Base-by-base conservation (phyloP, 2,888 invertebrate species). In the Temnothorax rugatulus region DNA sequence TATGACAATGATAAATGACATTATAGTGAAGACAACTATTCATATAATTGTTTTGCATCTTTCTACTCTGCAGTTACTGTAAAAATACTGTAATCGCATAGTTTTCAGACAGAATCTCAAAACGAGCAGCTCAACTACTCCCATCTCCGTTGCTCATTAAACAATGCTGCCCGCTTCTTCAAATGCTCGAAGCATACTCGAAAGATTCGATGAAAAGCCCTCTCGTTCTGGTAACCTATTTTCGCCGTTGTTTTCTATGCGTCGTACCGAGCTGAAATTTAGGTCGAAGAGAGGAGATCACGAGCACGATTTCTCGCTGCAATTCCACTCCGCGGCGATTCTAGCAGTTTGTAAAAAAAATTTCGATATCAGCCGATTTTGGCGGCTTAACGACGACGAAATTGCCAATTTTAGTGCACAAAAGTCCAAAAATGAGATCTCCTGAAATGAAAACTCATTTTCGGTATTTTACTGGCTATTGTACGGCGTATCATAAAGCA, bases 141-240 rank as follows among this genome's bases (percentile, higher is more conserved):
- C 44, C 68, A 29, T 64, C 71, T 75, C 21, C 74, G 63, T 34
- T 66, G 76, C 83, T 87, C 83, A 87, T 88, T 88, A 86, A 69
- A 82, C 84, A 87, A 89, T 89, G 84, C 84, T 79, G 83, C 82
- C 69, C 85, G 63, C 74, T 87, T 88, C 69, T 73, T 81, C 77
- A 52, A 64, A 81, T 61, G 73, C 84, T 83, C 47, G 84, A 76
- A 89, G 83, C 83, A 57, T 83, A 47, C 89, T 89, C 84, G 74
- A 89, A 87, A 89, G 77, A 84, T 87, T 87, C 86, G 75, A 77
- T 87, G 87, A 69, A 82, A 89, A 87, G 63, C 83, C 75, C 34
- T 81, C 82, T 89, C 81, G 89, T 83, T 84, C 86, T 52, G 25
- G 52, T 88, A 75, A 89, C 88, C 90, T 71, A 88, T 63, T 90